Percentiles rank a stretch among this genome's conserved stretches.
Evolutionary conservation across 2,797 vertebrate species (phyloP).

Genomic region (Phrynocephalus vlangalii): DNA sequence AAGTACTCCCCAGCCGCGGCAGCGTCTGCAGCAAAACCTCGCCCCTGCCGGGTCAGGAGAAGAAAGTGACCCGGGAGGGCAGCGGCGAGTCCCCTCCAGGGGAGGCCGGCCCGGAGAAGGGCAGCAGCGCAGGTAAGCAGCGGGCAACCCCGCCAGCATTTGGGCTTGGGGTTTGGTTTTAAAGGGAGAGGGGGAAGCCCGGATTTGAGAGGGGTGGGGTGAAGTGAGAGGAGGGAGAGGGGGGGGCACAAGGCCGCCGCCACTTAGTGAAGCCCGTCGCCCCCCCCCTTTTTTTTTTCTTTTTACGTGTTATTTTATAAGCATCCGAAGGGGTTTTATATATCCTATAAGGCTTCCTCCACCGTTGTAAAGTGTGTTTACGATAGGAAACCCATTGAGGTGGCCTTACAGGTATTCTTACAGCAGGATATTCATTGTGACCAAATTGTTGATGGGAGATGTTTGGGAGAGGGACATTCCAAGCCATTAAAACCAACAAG

Average conservation of each 20-base stretch:
- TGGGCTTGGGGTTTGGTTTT: neutral
- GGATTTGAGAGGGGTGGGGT: neutral
- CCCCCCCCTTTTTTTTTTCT: too few relatives aligned
- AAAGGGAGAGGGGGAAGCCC: neutral
- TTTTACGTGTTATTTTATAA: slow-evolving; percentile 97
- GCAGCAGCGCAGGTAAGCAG: slow-evolving; percentile 88
- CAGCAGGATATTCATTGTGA: slow-evolving; percentile 76
- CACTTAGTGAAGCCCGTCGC: slow-evolving; percentile 77
- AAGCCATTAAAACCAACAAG: too few relatives aligned
- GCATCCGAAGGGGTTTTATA: slow-evolving; percentile 98
- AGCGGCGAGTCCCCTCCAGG: slow-evolving; percentile 86
- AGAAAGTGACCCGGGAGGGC: slow-evolving; percentile 83
- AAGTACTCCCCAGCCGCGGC: slow-evolving; percentile 70
- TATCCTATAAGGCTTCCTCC: slow-evolving; percentile 95
- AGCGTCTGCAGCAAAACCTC: slow-evolving; percentile 81
- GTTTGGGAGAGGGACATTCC: neutral
- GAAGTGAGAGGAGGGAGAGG: accelerated
- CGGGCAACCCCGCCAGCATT: slow-evolving; percentile 31
- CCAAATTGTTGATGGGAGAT: slow-evolving; percentile 64
- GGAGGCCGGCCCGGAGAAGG: slow-evolving; percentile 90
- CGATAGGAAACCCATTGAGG: slow-evolving; percentile 91
- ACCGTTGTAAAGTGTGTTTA: slow-evolving; percentile 96
- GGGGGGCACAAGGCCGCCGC: slow-evolving; percentile 75
- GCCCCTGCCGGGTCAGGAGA: slow-evolving; percentile 77
- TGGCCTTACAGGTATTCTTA: slow-evolving; percentile 80